Conservation (phyloP, 2,113 vertebrate genomes). For the Erpornis zantholeuca region DNA sequence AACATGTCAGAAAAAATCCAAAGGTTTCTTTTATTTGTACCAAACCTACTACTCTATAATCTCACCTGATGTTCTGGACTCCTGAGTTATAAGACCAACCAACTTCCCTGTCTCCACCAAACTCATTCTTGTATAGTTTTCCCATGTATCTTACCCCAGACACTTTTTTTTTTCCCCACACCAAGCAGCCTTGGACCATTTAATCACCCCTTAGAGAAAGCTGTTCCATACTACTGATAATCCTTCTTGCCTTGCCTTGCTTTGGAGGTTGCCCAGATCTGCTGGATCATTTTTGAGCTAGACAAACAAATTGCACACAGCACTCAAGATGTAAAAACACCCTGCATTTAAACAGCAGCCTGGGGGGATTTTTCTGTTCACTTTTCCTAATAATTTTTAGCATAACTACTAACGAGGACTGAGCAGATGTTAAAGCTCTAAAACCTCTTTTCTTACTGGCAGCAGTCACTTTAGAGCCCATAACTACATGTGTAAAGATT, state of each 20-base stretch:
- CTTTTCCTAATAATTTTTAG: constrained; percentile 42
- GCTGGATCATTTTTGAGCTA: not conserved
- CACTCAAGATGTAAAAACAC: not conserved
- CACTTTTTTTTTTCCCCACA: not conserved
- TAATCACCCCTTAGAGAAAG: not conserved
- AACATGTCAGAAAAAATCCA: not conserved
- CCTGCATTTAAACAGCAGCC: not conserved
- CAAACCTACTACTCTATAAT: not conserved
- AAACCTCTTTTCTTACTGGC: constrained; percentile 5
- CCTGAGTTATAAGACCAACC: not conserved
- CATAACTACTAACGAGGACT: not conserved
- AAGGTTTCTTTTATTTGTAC: not conserved
- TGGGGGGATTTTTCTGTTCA: not conserved
- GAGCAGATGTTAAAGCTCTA: constrained; percentile 31
- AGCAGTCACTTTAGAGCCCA: not conserved
- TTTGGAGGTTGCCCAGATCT: not conserved
- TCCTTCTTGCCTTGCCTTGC: constrained; percentile 6
- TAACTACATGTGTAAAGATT: not conserved
- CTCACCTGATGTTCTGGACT: not conserved
- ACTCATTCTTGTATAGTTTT: not conserved
- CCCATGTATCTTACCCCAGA: accelerated
- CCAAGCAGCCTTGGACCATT: not conserved
- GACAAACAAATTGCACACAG: not conserved
- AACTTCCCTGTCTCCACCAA: not conserved
- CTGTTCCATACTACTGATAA: not conserved